Percentiles rank a stretch among this genome's conserved stretches.
These are phyloP conservation scores for Agapostemon virescens DNA, from an alignment of 2,888 invertebrate genomes.

Conservation along the genomic window DNA sequence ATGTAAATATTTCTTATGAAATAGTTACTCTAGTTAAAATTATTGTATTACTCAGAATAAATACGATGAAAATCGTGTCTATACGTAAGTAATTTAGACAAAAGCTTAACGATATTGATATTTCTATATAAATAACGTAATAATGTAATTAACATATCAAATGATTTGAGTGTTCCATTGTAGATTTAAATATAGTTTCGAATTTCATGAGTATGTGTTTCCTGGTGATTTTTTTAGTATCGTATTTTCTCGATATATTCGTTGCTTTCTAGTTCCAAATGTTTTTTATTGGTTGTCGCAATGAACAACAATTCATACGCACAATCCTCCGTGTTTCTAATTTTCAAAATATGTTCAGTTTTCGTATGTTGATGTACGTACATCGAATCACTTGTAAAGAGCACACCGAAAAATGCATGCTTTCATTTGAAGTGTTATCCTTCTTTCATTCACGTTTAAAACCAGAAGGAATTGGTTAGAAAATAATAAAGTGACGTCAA, in stretches of 20 bases:
- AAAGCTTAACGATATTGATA: slow-evolving; percentile 77
- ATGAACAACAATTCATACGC: neutral
- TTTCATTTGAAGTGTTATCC: neutral
- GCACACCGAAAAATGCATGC: neutral
- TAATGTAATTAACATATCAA: neutral
- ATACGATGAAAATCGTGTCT: neutral
- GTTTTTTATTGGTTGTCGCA: slow-evolving; percentile 24
- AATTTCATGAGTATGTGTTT: neutral
- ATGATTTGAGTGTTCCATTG: neutral
- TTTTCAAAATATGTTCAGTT: neutral
- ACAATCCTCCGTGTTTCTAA: neutral
- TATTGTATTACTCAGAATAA: neutral
- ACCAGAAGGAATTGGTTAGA: slow-evolving; percentile 33
- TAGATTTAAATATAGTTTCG: neutral
- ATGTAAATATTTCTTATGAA: neutral
- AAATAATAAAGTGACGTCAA: slow-evolving; percentile 51
- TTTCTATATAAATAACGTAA: no score
- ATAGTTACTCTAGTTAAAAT: neutral
- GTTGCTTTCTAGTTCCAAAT: slow-evolving; percentile 7
- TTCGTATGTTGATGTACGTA: neutral
- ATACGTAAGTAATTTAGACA: slow-evolving; percentile 76
- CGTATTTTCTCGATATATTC: neutral
- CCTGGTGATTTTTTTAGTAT: slow-evolving; percentile 6
- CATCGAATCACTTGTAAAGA: neutral
- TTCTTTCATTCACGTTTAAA: neutral